Evolutionary conservation across 2,113 vertebrate species (phyloP).

Genomic region (Crotalus tigris): DNA sequence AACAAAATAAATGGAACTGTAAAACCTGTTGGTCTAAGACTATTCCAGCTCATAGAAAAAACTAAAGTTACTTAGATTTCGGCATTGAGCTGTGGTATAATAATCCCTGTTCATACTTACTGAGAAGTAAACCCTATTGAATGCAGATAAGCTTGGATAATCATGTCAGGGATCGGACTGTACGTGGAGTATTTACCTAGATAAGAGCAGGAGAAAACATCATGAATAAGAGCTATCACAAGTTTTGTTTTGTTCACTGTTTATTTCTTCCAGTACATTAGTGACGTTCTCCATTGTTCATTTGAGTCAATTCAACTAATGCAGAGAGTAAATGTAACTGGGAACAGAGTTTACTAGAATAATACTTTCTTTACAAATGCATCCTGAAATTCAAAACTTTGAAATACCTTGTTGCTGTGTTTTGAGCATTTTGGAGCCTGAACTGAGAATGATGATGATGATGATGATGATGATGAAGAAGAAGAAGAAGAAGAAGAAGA

Average conservation of each 20-base stretch:
- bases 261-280: neutral
- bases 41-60: neutral
- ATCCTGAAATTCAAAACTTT: neutral
- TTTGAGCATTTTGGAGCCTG: neutral
- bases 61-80: neutral
- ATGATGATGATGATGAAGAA: too few species aligned
- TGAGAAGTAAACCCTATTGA: neutral
- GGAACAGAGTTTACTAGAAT: neutral
- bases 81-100: neutral
- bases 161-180: neutral
- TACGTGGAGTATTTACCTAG: neutral
- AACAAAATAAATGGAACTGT: neutral
- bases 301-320: constrained; percentile 6
- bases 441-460: neutral
- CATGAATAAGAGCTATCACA: neutral
- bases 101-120: neutral
- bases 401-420: neutral
- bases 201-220: neutral
- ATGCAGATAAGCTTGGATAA: neutral
- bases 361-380: neutral
- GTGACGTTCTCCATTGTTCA: neutral
- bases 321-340: neutral
- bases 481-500: too few species aligned
- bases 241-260: neutral
- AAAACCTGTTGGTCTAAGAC: neutral